Evolutionary conservation across 2,888 invertebrate species (phyloP), one percentile per base, ranked within the genome.

Genomic region (Megalurothrips usitatus): DNA sequence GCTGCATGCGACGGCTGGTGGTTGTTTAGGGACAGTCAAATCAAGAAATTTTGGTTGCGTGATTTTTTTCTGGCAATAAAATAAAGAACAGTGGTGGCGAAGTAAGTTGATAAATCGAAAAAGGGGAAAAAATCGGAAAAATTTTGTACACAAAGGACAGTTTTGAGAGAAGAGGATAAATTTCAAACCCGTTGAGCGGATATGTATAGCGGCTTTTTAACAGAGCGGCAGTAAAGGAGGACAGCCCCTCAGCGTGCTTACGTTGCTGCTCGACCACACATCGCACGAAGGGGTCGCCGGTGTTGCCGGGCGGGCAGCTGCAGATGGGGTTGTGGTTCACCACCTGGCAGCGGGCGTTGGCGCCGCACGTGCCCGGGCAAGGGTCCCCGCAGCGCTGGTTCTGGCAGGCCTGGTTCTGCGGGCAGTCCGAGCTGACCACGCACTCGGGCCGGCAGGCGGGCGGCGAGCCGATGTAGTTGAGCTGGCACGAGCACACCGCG

Each of bases 321-420:
- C 93, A 93, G 81, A 92, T 91, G 2, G 92, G 91, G 85, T 91
- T 91, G 85, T 93, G 93, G 84, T 91, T 92, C 63, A 92, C 90
- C 23, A 92, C 92, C 86, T 91, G 90, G 85, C 93, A 93, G 83
- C 90, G 88, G 68, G 92, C 92, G 85, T 90, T 90, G 26, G 89
- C 85, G 52, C 92, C 92, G 84, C 92, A 92, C n/a, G 89, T 90
- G 83, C 91, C 91, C 52, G 90, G 89, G 84, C 92, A 93, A 78
- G 92, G 92, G 87, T 93, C 91, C 12, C 86, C 87, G 84, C 93
- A 93, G 86, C 91, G 91, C 84, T 91, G 91, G 84, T 90, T 89
- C 68, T 90, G 87, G 84, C 92, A 92, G 28, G 91, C 90, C 84
- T 89, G 89, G 85, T 91, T 90, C 85, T 91, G 91, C 2, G 91